Evolutionary conservation across 1,140 invertebrate species (phyloP), one percentile per base, ranked within the genome.

Genomic region (Pachyrhynchus sulphureomaculatus): DNA sequence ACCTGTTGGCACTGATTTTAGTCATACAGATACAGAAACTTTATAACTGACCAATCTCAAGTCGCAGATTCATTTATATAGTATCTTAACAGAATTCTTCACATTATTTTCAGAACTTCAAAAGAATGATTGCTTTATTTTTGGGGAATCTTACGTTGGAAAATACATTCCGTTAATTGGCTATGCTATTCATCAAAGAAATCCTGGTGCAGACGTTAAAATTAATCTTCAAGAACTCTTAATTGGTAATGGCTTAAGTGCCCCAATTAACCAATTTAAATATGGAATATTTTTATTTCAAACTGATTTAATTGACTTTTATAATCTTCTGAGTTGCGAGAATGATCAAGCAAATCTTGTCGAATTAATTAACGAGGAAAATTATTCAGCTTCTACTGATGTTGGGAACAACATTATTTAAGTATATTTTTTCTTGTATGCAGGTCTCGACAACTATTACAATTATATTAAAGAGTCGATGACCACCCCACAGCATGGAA

Each of bases 61-160:
- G 80, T 90, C 4, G 88, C 86, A 1, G 74, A 81, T n/a, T 44
- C 82, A 90, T 71, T 67, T 90, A 0, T 84, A 88, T 66, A 75
- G 73, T 23, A 85, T 84, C 0, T 64, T 91, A 2, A 72, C 80
- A 8, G 88, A 92, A 70, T 91, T 91, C 71, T 84, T 90, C 68
- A 76, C 78, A 13, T 64, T 92, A 4, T 92, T 90, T 68, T 85
- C 86, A 0, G 82, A 89, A 59, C 75, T 88, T 2, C 80, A 82
- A 49, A 69, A 76, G 3, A 89, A 86, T 61, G 82, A 85, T 21
- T 85, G 92, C 49, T 91, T 83, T 65, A 82, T 93, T 1, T 85
- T 88, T 24, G 92, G 92, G 2, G 91, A 94, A 76, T 93, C 91
- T 1, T 94, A 94, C 74, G 92, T 83, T 4, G 91, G 92, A 15